Evolutionary conservation across 2,113 vertebrate species (phyloP).

Genomic region (Sebastes schlegelii): DNA sequence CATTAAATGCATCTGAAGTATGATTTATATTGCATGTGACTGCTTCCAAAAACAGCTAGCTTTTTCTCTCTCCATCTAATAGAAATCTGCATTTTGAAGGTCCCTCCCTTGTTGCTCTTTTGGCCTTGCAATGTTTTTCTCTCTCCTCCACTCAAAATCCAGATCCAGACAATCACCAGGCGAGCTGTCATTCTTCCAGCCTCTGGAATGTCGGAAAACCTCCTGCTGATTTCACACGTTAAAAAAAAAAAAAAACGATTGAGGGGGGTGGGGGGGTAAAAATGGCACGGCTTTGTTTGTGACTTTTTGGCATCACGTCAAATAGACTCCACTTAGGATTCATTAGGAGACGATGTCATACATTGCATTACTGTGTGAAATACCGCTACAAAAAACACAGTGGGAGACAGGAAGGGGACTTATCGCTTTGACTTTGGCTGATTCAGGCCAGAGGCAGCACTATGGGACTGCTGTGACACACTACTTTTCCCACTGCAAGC

Average conservation of each 20-base stretch:
- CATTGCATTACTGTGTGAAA: constrained; percentile 27
- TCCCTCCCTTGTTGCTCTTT: constrained; percentile 68
- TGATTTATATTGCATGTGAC: constrained; percentile 31
- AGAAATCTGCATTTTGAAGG: constrained; percentile 55
- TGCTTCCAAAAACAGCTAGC: not conserved
- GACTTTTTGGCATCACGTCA: constrained; percentile 22
- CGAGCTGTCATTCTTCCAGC: constrained; percentile 75
- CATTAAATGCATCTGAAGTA: constrained; percentile 2
- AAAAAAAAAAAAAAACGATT: not conserved
- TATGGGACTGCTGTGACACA: constrained; percentile 23
- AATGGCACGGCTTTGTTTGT: constrained; percentile 11
- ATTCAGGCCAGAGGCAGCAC: constrained; percentile 57
- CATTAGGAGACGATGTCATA: constrained; percentile 30
- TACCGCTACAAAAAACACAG: not conserved
- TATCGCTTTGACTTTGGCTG: constrained; percentile 63
- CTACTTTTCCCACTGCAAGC: constrained; percentile 7
- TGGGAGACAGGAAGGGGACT: constrained; percentile 51
- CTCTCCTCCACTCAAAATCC: constrained; percentile 57
- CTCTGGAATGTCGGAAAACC: constrained; percentile 74
- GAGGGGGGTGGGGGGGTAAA: not conserved
- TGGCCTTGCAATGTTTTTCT: constrained; percentile 61
- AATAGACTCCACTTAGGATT: not conserved
- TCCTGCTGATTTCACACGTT: constrained; percentile 58
- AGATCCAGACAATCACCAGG: constrained; percentile 78
- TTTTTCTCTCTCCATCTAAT: constrained; percentile 22